Evolutionary conservation across 2,888 invertebrate species (phyloP).

Genomic region (Agonum fuliginosum): DNA sequence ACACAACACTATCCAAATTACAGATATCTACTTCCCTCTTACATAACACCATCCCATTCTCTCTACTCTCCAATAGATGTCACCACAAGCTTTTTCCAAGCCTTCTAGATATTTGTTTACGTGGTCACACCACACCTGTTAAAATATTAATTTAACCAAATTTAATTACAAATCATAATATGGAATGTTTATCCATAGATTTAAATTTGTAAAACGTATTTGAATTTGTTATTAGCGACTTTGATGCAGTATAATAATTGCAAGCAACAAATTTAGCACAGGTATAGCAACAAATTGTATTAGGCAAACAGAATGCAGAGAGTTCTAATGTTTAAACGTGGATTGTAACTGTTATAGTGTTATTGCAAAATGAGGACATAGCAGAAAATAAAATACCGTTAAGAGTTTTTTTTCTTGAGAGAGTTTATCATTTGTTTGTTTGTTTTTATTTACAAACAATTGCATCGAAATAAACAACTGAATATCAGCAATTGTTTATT

Average conservation of each 20-base stretch:
- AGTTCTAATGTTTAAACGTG: slow-evolving; percentile 3
- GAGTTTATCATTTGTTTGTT: too few relatives aligned
- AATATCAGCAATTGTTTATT: too few relatives aligned
- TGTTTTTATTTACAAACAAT: not conserved
- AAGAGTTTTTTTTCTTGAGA: not conserved
- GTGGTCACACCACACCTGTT: not conserved
- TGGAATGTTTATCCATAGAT: not conserved
- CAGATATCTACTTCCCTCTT: too few relatives aligned
- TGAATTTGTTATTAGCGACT: slow-evolving; percentile 6
- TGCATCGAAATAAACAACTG: too few relatives aligned
- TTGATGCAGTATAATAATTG: not conserved
- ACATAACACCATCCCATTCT: too few relatives aligned
- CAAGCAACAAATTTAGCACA: not conserved
- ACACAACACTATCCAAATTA: too few relatives aligned
- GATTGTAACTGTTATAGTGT: not conserved
- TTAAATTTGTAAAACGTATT: not conserved
- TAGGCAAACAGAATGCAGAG: slow-evolving; percentile 10
- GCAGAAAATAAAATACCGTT: not conserved
- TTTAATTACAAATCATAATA: not conserved
- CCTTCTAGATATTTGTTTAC: not conserved
- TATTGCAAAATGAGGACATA: not conserved
- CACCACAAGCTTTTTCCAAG: not conserved
- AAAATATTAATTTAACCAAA: not conserved
- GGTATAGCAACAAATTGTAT: slow-evolving; percentile 38
- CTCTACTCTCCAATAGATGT: not conserved